phyloP scores from a whole-genome alignment of 1,140 invertebrate species.

The Cyclargus thomasi region DNA sequence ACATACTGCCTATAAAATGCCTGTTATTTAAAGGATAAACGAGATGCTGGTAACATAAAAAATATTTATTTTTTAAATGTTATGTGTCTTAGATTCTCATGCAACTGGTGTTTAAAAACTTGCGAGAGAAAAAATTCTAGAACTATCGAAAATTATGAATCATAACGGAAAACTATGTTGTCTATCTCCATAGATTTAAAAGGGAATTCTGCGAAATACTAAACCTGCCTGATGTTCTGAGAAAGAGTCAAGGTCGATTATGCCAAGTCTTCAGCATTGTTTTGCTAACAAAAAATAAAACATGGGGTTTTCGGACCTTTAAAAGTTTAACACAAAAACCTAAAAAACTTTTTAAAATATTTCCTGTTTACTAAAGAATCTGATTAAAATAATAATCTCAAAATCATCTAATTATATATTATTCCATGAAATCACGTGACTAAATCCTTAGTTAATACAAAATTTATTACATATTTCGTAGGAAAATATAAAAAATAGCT shows the following conservation, averaged over 20 bases:
- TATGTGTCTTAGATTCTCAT: no score
- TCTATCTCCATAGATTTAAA: neutral
- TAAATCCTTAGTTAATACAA: neutral
- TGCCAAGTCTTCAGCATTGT: neutral
- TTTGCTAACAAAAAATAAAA: neutral
- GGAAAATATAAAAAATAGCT: no score
- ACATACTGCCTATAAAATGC: neutral
- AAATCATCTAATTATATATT: no score
- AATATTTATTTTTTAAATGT: no score
- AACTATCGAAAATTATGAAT: neutral
- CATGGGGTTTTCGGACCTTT: neutral
- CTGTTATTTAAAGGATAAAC: neutral
- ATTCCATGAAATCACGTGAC: neutral
- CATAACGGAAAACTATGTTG: neutral
- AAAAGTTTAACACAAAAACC: neutral
- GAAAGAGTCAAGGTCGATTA: neutral
- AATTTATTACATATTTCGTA: no score
- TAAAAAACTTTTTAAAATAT: neutral
- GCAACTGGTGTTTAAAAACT: no score
- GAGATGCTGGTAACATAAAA: no score
- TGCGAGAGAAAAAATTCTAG: no score
- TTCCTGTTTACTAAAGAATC: no score
- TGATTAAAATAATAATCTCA: no score
- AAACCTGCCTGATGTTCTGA: neutral
- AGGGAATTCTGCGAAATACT: neutral